Percentiles rank a stretch among this genome's conserved stretches.
phyloP scores from a whole-genome alignment of 1,140 invertebrate species.

The Paramacrobiotus metropolitanus region DNA sequence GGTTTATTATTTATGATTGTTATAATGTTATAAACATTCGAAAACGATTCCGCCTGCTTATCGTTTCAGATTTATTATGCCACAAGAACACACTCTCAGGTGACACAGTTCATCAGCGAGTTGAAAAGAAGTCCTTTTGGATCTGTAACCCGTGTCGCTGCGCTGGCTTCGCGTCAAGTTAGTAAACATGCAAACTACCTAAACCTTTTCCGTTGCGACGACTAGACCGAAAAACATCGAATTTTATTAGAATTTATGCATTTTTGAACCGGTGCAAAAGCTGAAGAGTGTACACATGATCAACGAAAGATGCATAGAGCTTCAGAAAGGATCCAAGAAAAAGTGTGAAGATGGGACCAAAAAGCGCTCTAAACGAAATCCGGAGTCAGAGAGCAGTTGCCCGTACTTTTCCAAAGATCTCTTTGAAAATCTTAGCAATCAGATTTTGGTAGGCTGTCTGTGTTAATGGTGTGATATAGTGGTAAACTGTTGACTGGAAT shows the following conservation, averaged over 20 bases:
- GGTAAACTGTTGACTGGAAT: no score
- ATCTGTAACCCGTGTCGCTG: conserved; percentile 43
- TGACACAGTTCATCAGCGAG: conserved; percentile 77
- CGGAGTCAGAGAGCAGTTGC: neutral
- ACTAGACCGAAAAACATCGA: no score
- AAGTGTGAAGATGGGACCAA: conserved; percentile 16
- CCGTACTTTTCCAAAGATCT: neutral
- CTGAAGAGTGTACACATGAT: conserved; percentile 55
- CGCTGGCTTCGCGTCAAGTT: conserved; percentile 71
- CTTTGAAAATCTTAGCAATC: neutral
- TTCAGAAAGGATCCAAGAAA: conserved; percentile 43
- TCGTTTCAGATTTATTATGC: conserved; percentile 62
- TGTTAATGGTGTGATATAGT: no score
- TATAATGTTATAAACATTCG: no score
- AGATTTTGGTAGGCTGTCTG: neutral
- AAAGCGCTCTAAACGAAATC: conserved; percentile 18
- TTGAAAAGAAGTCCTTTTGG: conserved; percentile 56
- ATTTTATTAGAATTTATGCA: conserved; percentile 75
- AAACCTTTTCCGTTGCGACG: no score
- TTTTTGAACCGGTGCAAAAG: conserved; percentile 53
- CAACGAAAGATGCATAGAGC: conserved; percentile 76
- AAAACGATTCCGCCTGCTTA: conserved; percentile 7
- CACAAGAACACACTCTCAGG: conserved; percentile 83
- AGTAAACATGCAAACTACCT: no score
- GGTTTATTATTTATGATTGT: no score